Base-by-base conservation (phyloP, 2,113 vertebrate genomes). In the Pelecanoides urinatrix region DNA sequence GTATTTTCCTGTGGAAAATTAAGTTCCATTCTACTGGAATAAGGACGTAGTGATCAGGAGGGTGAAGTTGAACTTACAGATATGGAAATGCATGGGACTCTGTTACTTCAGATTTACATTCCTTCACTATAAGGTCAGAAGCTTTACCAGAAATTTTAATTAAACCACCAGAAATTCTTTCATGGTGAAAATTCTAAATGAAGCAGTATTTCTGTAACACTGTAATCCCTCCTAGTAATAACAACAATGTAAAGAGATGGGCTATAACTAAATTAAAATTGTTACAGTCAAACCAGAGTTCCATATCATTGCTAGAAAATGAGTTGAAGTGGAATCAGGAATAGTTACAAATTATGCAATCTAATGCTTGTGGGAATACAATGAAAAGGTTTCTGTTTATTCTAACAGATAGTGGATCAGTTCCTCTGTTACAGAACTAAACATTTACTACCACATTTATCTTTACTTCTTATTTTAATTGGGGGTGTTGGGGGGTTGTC, bases 371-470 rank as follows among this genome's bases (percentile, higher is more conserved):
- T 23, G 73, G 70, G 58, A 91, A 45, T 59, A 55, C 15, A 85
- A 63, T 15, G n/a, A 50, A 77, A 89, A 70, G n/a, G 7, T 30
- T 92, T 55, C 38, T 81, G 26, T 68, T 87, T 66, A 50, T 62
- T 63, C 70, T 32, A 80, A 32, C 42, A 65, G 75, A 74, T 1
- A 83, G 7, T 34, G 21, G 23, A 78, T 87, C 38, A 65, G 26
- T 47, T 96, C 80, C 87, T 94, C 96, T 94, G 72, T 96, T 75
- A 97, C 74, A 50, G 74, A 94, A 84, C 79, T 52, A 63, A 95
- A 71, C 95, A 97, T 83, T 94, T 95, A 96, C 81, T 95, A 93
- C 53, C 79, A 62, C 79, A 95, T 74, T 96, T 83, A 92, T 87
- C 81, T 34, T 85, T 58, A 56, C 29, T 74, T 85, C 84, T 92